Base-by-base conservation (phyloP, 2,113 vertebrate species). In the Edolisoma coerulescens region DNA sequence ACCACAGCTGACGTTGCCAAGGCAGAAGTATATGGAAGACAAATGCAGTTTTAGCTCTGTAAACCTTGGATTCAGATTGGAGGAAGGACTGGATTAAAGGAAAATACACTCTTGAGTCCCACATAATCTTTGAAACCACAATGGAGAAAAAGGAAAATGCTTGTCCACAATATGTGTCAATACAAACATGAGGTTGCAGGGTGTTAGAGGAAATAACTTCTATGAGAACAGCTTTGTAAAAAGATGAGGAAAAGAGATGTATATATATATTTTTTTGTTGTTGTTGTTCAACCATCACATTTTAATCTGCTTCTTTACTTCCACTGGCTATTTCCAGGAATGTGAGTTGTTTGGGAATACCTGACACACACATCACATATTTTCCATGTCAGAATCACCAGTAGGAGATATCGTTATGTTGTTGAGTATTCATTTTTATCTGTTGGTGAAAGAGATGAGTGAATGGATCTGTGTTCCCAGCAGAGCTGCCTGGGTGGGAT, bases 381-480 rank as follows among this genome's bases (percentile, higher is more conserved):
- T 96, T 96, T 77, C 42, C 60, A 37, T 78, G 61, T 77, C 82
- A 93, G 56, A 73, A 67, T 92, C 82, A 80, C 75, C 84, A 65
- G 88, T n/a, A 85, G 87, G 35, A 91, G 61, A 82, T 89, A 94
- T 2, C 59, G 12, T 17, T 23, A 37, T 50, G 22, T 33, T 87
- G 84, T 45, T 84, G 78, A 84, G 47, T 60, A 24, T n/a, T 91
- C 3, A 4, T 68, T 93, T 93, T 94, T 88, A 80, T 86, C 79
- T 86, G 50, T 35, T 59, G 68, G 52, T 63, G 70, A 77, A 77
- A 76, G 54, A 91, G 57, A 79, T 47, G 59, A 80, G 54, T 90
- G 67, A 75, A 69, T 53, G 67, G 54, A 84, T 60, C 54, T 37
- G 10, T 7, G 18, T 69, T 81, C 27, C 63, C 56, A 69, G 68